Evolutionary conservation across 2,888 invertebrate genomes (phyloP), one percentile per base, ranked within the genome.

Genomic region (Homarus gammarus): DNA sequence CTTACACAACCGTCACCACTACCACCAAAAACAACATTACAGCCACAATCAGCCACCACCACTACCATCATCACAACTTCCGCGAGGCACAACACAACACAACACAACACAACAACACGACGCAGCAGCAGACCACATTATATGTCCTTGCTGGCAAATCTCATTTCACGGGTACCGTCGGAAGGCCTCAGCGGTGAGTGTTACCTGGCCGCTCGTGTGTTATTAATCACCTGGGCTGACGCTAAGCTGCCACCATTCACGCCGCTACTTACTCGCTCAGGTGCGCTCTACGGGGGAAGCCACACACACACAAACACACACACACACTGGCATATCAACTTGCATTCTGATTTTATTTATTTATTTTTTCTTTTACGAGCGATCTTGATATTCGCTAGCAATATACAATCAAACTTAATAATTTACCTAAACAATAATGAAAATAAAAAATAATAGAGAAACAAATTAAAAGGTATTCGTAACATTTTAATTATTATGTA

Each of bases 211-310:
- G 79, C 61, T 64, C 64, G 40, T 61, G 61, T 40, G 79, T 64
- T 79, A 79, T 79, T 79, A 79, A 79, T 79, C 79, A 79, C 79
- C 79, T 5, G 64, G 38, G 22, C 79, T 79, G 79, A 79, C 79
- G 79, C 79, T 79, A 79, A 79, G 79, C 79, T 64, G 79, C 22
- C 64, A 38, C 61, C 64, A 61, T 79, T 79, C 79, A 79, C 64
- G 64, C 79, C 38, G n/a, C 27, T n/a, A 12, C 64, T 56, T 56
- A 78, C 78, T 51, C 79, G 40, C 79, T 79, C 64, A 79, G 79
- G 61, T 79, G 79, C 79, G 38, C 33, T 31, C 61, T 79, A 38
- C 31, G 61, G 36, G n/a, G 18, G 79, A 78, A 33, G 33, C 61
- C 38, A 51, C 10, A 51, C 51, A 51, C 15, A 51, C 51, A 51